A percentile compares a stretch with the other conserved stretches of the same genome.
phyloP scores from a whole-genome alignment of 2,888 invertebrate genomes.

The Scaptomyza parva region DNA sequence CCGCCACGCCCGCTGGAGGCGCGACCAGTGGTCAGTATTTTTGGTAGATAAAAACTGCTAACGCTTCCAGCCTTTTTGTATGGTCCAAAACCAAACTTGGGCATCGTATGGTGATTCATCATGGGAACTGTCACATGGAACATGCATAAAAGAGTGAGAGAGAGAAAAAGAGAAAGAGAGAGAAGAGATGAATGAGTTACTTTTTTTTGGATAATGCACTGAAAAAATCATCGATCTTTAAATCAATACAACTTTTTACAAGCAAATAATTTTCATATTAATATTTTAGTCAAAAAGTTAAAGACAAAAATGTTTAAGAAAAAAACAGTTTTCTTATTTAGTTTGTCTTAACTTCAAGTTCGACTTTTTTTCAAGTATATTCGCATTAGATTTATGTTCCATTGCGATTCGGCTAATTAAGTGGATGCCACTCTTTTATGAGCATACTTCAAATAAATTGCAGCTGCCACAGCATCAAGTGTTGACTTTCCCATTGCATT shows the following conservation, averaged over 20 bases:
- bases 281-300: too few relatives aligned
- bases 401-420: constrained; percentile 43
- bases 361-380: neutral
- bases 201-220: neutral
- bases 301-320: too few relatives aligned
- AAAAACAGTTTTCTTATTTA: too few relatives aligned
- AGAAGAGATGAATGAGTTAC: neutral
- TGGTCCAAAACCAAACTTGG: constrained; percentile 88
- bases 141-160: neutral
- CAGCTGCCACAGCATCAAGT: constrained; percentile 19
- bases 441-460: constrained; percentile 33
- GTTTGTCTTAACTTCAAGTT: too few relatives aligned
- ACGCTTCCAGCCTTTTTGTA: constrained; percentile 86
- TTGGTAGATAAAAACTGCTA: constrained; percentile 88
- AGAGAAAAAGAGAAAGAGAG: neutral
- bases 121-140: constrained; percentile 87
- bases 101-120: constrained; percentile 92
- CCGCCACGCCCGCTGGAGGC: constrained; percentile 62
- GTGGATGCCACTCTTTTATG: constrained; percentile 30
- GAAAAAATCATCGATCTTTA: neutral
- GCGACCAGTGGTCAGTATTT: constrained; percentile 86
- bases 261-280: too few relatives aligned
- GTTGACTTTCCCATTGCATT: constrained; percentile 9
- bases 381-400: constrained; percentile 57
- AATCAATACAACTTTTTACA: too few relatives aligned